Evolutionary conservation across 2,113 vertebrate species (phyloP), one percentile per base, ranked within the genome.

Genomic region (Ptilorrhoa leucosticta): DNA sequence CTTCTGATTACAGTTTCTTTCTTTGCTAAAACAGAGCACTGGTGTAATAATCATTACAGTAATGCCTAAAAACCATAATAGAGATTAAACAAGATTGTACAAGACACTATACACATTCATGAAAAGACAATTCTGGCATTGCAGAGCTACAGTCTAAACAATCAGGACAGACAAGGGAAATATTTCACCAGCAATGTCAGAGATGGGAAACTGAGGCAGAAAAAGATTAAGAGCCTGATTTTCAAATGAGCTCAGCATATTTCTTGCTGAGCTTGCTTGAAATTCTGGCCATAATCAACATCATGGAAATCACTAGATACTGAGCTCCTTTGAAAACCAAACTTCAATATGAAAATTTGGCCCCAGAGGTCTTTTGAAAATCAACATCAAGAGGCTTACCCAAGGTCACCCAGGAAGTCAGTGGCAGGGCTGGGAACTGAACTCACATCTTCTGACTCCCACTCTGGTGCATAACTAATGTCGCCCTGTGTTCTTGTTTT

Each of bases 291-390:
- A 82, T 85, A 93, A 93, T 85, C 90, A 95, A 69, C 95, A 94
- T 54, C 75, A 97, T 96, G 93, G 93, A 94, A 97, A 96, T 95
- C 76, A 81, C 60, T 64, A 86, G 92, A 96, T 96, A 93, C 73
- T 96, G 56, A 83, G 92, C 88, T 90, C 71, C 93, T 97, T 96
- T 97, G 96, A 96, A 96, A 97, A 94, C 35, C 92, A 94, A 93
- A 93, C 88, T 88, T 83, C 88, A 93, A 39, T 96, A 96, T 93
- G 94, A 94, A 96, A 95, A 97, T 92, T 56, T 89, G 79, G 93
- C 92, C 95, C 95, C 60, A 94, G 88, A 96, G 90, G 82, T 96
- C 95, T 96, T 96, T 93, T 93, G 93, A 94, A 97, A 96, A 87
- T 57, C 76, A 86, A 94, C 93, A 97, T 97, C 95, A 96, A 96